phyloP scores from a whole-genome alignment of 2,888 invertebrate species.

The Acanthacorydalis orientalis region DNA sequence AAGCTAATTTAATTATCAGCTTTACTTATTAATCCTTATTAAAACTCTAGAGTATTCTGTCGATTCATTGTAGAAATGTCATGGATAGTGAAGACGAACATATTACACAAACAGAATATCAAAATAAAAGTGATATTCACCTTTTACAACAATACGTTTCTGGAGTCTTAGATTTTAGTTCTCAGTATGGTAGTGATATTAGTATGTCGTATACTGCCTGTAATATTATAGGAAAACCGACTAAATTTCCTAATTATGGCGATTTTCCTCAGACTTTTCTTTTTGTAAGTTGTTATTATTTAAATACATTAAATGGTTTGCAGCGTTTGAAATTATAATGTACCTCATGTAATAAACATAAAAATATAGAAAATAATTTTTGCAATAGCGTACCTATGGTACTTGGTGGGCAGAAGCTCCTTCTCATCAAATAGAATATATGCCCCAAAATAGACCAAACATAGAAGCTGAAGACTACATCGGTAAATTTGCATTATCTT shows the following conservation, averaged over 20 bases:
- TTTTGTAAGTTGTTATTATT: conserved; percentile 45
- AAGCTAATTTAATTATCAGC: too few species aligned
- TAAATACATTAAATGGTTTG: conserved; percentile 5
- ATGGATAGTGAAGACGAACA: too few species aligned
- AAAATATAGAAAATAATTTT: not conserved
- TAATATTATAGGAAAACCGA: conserved; percentile 70
- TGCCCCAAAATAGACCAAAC: conserved; percentile 50
- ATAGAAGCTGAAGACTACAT: conserved; percentile 65
- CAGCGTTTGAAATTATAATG: not conserved
- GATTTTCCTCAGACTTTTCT: conserved; percentile 84
- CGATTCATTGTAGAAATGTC: too few species aligned
- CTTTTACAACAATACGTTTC: conserved; percentile 61
- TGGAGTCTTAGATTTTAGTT: conserved; percentile 68
- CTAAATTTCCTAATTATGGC: conserved; percentile 76
- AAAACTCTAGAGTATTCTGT: too few species aligned
- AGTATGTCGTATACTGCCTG: conserved; percentile 79
- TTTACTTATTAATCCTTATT: too few species aligned
- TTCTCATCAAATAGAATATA: conserved; percentile 48
- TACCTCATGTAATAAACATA: not conserved
- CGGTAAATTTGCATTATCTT: conserved; percentile 31
- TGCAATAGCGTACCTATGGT: conserved; percentile 67
- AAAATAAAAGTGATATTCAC: conserved; percentile 13
- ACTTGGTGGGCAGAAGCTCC: conserved; percentile 73
- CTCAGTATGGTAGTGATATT: conserved; percentile 76
- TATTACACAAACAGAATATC: not conserved